Evolutionary conservation across 2,888 invertebrate species (phyloP), one percentile per base, ranked within the genome.

Genomic region (Biston stratarius): DNA sequence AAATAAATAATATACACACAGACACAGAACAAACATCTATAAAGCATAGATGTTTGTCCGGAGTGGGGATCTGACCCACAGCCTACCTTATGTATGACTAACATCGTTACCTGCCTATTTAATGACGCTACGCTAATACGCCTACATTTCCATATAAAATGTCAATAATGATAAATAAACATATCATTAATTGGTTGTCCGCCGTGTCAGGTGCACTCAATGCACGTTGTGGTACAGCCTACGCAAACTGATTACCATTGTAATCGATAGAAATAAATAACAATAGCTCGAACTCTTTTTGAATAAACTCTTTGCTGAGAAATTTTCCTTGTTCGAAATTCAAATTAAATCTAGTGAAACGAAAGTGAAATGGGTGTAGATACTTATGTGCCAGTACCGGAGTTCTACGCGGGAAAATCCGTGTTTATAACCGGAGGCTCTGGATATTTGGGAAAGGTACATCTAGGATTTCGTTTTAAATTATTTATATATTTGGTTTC

Each of bases 361-460:
- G 8, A 55, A 15, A 55, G 55, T 55, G 55, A 55, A 12, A 68
- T 67, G 64, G 57, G 8, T 47, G 66, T 7, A 7, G 45, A 62
- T 48, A 38, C 52, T 9, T 62, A 67, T 34, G 66, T 70, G 44
- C 52, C 78, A 0, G 73, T 83, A 3, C 59, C 80, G 0, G 77
- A 82, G 9, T 82, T 74, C 64, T 85, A 84, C 42, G 74, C 76
- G 12, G 81, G 80, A 10, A 82, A 78, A 69, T 82, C 83, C 0
- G 72, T 85, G 5, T 82, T 85, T 6, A 72, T 85, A 0, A 84
- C 83, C 6, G 85, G 85, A 8, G 83, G 77, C 0, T 80, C 84
- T 5, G 85, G 85, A 14, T 85, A 81, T 67, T 67, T 84, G 6
- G 84, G 85, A 56, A 83, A 82, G 74, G 85, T 83, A 70, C 63